Conservation (phyloP, 2,797 vertebrate genomes). For the Premnoplex brunnescens region DNA sequence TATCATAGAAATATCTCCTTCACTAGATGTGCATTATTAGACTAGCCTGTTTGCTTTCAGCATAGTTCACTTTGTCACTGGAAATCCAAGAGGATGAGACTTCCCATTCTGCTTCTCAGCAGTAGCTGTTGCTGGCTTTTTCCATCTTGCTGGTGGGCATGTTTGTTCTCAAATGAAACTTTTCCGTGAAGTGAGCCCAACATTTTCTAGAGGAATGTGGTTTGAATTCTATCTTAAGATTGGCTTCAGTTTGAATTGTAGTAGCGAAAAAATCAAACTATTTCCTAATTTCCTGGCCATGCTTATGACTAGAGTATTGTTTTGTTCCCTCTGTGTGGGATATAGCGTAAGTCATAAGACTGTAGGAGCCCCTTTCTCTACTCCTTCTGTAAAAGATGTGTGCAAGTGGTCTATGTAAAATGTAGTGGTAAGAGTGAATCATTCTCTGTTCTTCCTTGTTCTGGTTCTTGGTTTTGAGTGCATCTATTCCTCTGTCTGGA, state of each 20-base stretch:
- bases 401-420: background rate
- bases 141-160: background rate
- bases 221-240: background rate
- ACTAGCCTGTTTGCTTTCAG: background rate
- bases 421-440: background rate
- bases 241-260: background rate
- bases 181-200: background rate
- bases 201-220: background rate
- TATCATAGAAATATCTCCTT: background rate
- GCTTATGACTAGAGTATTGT: background rate
- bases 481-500: background rate
- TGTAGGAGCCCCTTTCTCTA: background rate
- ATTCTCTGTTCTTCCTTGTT: background rate
- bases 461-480: background rate
- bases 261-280: background rate
- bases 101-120: background rate
- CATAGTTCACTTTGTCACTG: background rate
- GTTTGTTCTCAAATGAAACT: background rate
- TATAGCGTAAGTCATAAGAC: background rate
- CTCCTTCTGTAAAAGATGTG: background rate
- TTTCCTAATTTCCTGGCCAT: background rate
- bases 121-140: background rate
- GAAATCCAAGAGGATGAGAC: background rate
- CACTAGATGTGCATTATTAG: background rate
- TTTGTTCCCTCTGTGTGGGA: background rate